Conservation (phyloP, 1,140 invertebrate genomes). For the Melipona quadrifasciata region DNA sequence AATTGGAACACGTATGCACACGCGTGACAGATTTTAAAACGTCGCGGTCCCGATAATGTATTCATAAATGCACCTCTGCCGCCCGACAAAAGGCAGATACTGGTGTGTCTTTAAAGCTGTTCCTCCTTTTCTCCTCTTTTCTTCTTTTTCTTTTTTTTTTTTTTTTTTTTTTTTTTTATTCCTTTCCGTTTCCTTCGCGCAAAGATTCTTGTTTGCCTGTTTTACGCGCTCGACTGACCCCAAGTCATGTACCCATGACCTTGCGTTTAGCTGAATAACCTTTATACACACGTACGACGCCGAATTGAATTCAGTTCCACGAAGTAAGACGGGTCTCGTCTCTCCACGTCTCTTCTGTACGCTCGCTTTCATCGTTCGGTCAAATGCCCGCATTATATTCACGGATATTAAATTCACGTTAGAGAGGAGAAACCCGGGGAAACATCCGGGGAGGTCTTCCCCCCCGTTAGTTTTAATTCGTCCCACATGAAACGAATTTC, state of each 20-base stretch:
- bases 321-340: slow-evolving; percentile 32
- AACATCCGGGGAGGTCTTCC: slow-evolving; percentile 34
- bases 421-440: slow-evolving; percentile 6
- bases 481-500: not conserved
- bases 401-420: slow-evolving; percentile 46
- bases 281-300: slow-evolving; percentile 36
- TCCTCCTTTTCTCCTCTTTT: not conserved
- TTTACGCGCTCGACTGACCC: slow-evolving; percentile 44
- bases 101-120: slow-evolving; percentile 10
- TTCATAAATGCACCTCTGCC: slow-evolving; percentile 12
- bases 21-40: slow-evolving; percentile 13
- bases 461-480: slow-evolving; percentile 1
- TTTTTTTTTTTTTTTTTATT: not conserved
- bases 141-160: not conserved
- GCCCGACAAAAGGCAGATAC: slow-evolving; percentile 14
- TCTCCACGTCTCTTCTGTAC: slow-evolving; percentile 21
- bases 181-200: not conserved
- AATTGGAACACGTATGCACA: not conserved
- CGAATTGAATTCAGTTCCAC: slow-evolving; percentile 58
- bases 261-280: slow-evolving; percentile 56
- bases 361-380: slow-evolving; percentile 33
- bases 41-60: not conserved
- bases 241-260: slow-evolving; percentile 48
- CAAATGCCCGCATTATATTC: slow-evolving; percentile 49
- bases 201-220: slow-evolving; percentile 43